phyloP scores from a whole-genome alignment of 2,797 vertebrate genomes.

The Rhadinocentrus ornatus region DNA sequence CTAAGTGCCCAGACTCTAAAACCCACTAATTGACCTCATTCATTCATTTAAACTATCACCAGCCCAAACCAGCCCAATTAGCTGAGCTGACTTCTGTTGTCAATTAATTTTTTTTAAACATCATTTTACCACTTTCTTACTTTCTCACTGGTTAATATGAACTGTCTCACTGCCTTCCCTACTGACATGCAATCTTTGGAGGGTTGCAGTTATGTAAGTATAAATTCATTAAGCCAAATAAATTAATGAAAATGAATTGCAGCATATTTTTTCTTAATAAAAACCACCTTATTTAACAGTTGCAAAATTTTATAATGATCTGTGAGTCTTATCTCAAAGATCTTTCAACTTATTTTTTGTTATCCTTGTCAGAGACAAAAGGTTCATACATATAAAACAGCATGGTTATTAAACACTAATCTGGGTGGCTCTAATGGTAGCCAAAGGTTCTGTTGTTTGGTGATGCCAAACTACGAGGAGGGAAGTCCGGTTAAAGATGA shows the following conservation, averaged over 20 bases:
- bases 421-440: not conserved
- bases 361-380: not conserved
- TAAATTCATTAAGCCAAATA: not conserved
- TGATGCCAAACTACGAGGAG: not conserved
- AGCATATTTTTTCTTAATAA: not conserved
- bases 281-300: not conserved
- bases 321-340: not conserved
- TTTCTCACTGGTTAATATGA: slow-evolving; percentile 1
- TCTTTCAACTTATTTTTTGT: not conserved
- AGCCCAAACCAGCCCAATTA: slow-evolving; percentile 13
- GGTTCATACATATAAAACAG: not conserved
- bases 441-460: not conserved
- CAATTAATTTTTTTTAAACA: not conserved
- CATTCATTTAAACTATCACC: slow-evolving; percentile 26
- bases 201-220: not conserved
- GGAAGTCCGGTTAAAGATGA: not conserved
- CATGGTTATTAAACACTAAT: not conserved
- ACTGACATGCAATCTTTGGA: not conserved
- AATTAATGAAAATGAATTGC: not conserved
- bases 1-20: not conserved
- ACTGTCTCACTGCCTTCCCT: not conserved
- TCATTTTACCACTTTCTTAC: not conserved
- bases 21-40: slow-evolving; percentile 27
- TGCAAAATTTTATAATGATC: not conserved
- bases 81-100: slow-evolving; percentile 7